Evolutionary conservation across 1,140 invertebrate species (phyloP), one percentile per base, ranked within the genome.

Genomic region (Penaeus vannamei): DNA sequence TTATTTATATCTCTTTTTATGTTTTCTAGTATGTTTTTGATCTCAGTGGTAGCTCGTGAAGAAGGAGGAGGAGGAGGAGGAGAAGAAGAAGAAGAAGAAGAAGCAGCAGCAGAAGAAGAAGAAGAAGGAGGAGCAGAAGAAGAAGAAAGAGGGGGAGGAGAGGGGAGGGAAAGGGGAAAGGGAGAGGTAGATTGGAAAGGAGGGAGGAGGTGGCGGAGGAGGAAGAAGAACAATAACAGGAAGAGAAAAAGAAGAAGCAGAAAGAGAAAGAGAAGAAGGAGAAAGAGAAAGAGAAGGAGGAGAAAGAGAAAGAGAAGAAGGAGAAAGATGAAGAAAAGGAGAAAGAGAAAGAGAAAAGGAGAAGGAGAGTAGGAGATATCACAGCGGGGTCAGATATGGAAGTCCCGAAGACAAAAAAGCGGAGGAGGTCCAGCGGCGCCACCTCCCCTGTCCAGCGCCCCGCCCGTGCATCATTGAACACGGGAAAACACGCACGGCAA

Each of bases 21-120:
- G n/a, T 72, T 72, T 72, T 72, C 69, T 72, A 26, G n/a, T 72
- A 26, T 72, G n/a, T 72, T 23, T 72, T 72, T 22, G 12, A 26
- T 72, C 8, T 7, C 36, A n/a, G n/a, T n/a, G n/a, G n/a, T n/a
- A n/a, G n/a, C n/a, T n/a, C n/a, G n/a, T n/a, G 59, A 29, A 83
- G 81, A 29, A 23, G 14, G 46, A 53, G 46, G 17, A 53, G 53
- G 17, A 14, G 53, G 12, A 10, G 46, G 10, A 3, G 46, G 10
- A 12, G 46, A 53, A 53, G 12, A 12, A 10, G 8, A 10, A 10
- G 53, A 53, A 10, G 17, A 10, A 53, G 46, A 14, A 12, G 46
- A 14, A 12, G 46, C 3, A 12, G 10, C 0, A 53, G 46, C 0
- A 12, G 46, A 53, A 12, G 14, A 53, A 12, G 46, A 14, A 12